Evolutionary conservation across 2,797 vertebrate genomes (phyloP).

Genomic region (Rachycentron canadum): DNA sequence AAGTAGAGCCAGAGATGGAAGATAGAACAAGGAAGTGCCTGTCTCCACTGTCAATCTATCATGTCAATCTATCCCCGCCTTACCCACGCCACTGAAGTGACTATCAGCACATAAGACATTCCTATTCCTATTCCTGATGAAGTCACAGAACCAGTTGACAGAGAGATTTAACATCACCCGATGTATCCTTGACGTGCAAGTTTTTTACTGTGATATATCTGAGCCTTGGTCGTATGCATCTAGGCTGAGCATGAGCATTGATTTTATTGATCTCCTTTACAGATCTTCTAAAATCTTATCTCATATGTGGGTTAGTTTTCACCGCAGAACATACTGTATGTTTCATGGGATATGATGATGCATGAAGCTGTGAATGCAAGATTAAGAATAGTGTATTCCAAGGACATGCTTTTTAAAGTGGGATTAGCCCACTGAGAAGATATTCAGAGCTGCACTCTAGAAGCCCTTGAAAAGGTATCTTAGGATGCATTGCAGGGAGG

Average conservation of each 20-base stretch:
- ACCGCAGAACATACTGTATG: constrained; percentile 19
- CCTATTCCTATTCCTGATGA: constrained; percentile 24
- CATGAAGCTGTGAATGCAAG: constrained; percentile 68
- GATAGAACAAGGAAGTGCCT: constrained; percentile 68
- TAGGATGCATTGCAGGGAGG: constrained; percentile 62
- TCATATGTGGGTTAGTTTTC: constrained; percentile 30
- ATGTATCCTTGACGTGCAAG: constrained; percentile 40
- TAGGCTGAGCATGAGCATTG: constrained; percentile 28
- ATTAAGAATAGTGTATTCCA: constrained; percentile 72
- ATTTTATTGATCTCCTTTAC: constrained; percentile 43
- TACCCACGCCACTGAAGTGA: constrained; percentile 44
- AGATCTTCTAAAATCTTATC: constrained; percentile 32
- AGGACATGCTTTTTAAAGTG: constrained; percentile 76
- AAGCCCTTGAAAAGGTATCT: constrained; percentile 73
- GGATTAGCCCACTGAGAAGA: constrained; percentile 75
- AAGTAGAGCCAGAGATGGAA: constrained; percentile 54
- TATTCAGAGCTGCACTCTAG: constrained; percentile 73
- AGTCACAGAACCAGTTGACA: constrained; percentile 37
- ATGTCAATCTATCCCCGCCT: constrained; percentile 62
- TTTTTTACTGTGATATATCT: constrained; percentile 37
- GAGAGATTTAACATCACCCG: constrained; percentile 18
- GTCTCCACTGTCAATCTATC: constrained; percentile 68
- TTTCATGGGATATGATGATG: constrained; percentile 60
- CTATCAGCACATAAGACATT: constrained; percentile 50
- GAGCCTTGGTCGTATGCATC: constrained; percentile 13